Evolutionary conservation across 1,140 invertebrate species (phyloP).

Genomic region (Bilobella aurantiaca): DNA sequence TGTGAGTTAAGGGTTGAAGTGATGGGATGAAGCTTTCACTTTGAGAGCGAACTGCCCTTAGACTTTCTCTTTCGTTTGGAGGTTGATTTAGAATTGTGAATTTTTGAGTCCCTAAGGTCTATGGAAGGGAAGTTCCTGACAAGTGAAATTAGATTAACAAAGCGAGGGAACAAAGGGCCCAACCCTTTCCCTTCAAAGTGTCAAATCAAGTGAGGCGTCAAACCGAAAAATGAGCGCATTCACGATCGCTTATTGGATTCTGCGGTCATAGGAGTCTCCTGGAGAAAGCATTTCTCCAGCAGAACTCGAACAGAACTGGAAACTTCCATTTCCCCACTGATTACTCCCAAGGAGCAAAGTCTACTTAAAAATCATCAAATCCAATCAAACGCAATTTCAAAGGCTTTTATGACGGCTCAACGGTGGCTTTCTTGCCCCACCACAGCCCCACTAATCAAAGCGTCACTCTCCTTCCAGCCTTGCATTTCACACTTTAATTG

Average conservation of each 20-base stretch:
- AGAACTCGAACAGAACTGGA: too few relatives aligned
- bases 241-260: constrained; percentile 26
- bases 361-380: constrained; percentile 3
- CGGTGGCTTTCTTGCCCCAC: neutral
- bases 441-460: neutral
- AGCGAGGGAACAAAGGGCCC: constrained; percentile 29
- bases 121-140: constrained; percentile 16
- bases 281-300: neutral
- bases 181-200: constrained; percentile 28
- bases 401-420: neutral
- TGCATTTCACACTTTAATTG: constrained; percentile 7
- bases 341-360: neutral
- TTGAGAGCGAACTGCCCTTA: neutral
- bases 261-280: constrained; percentile 13
- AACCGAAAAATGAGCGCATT: constrained; percentile 12
- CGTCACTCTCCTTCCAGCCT: neutral
- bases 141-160: constrained; percentile 36
- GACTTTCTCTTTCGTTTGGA: neutral
- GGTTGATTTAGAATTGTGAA: neutral
- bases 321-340: constrained; percentile 8
- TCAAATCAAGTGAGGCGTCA: constrained; percentile 17
- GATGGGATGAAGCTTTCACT: too few relatives aligned
- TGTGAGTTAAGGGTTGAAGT: too few relatives aligned
- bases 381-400: neutral
- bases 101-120: neutral